Conservation (phyloP, 2,888 invertebrate genomes). For the Aphelenchoides bicaudatus region DNA sequence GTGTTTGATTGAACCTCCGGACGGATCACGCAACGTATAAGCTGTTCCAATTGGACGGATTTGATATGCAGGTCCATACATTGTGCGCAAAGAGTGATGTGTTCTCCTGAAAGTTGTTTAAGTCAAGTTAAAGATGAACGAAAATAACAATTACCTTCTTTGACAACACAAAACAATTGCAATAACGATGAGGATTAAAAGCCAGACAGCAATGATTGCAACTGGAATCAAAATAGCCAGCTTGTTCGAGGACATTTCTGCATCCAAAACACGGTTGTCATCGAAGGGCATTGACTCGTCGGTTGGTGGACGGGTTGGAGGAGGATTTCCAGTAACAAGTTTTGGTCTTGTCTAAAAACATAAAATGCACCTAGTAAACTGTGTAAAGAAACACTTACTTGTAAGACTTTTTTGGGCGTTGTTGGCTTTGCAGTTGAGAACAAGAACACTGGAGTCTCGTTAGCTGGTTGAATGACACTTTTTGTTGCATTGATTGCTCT, state of each 20-base stretch:
- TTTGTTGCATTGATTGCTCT: constrained; percentile 9
- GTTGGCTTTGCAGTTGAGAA: constrained; percentile 40
- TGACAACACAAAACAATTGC: constrained; percentile 55
- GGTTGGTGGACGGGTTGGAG: constrained; percentile 18
- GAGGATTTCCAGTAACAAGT: too few relatives aligned
- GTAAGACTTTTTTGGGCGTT: neutral
- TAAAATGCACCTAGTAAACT: too few relatives aligned
- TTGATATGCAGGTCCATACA: constrained; percentile 56
- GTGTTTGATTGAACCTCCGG: neutral
- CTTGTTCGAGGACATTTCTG: constrained; percentile 29
- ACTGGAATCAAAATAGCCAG: constrained; percentile 51
- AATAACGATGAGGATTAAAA: constrained; percentile 54
- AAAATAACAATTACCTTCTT: constrained; percentile 30
- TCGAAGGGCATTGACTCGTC: constrained; percentile 27
- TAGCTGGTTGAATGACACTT: constrained; percentile 7
- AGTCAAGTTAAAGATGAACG: constrained; percentile 5
- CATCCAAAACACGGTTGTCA: constrained; percentile 30
- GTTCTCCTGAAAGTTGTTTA: constrained; percentile 28
- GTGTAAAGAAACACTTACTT: too few relatives aligned
- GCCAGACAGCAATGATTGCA: constrained; percentile 57
- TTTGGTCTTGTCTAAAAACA: too few relatives aligned
- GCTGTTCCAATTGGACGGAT: constrained; percentile 50
- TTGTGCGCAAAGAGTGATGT: constrained; percentile 43
- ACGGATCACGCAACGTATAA: constrained; percentile 28
- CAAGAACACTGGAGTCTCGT: constrained; percentile 30